phyloP scores from a whole-genome alignment of 1,140 invertebrate species.

The Cotesia typhae region DNA sequence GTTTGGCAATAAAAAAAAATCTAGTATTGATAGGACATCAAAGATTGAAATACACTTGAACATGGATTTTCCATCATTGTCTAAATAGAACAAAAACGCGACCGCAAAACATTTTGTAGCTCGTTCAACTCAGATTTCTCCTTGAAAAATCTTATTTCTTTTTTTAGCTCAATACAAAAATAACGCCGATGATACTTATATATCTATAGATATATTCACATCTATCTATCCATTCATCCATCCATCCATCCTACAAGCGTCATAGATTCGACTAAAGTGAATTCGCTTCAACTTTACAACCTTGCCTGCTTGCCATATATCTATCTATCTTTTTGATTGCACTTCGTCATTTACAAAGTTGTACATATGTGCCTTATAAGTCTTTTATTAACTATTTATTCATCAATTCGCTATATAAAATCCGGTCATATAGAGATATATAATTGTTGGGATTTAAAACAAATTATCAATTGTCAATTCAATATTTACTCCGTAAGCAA shows the following conservation, averaged over 20 bases:
- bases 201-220: neutral
- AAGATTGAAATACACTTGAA: slow-evolving; percentile 6
- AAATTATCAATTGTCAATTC: slow-evolving; percentile 15
- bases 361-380: neutral
- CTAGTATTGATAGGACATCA: neutral
- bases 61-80: neutral
- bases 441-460: slow-evolving; percentile 16
- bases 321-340: slow-evolving; percentile 10
- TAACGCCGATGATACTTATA: neutral
- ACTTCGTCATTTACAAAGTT: neutral
- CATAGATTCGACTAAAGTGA: slow-evolving; percentile 14
- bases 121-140: slow-evolving; percentile 19
- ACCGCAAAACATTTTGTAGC: neutral
- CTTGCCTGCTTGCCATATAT: neutral
- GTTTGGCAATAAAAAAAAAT: neutral
- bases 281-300: slow-evolving; percentile 1
- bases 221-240: slow-evolving; percentile 2
- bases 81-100: slow-evolving; percentile 16
- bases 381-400: neutral
- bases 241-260: slow-evolving; percentile 9
- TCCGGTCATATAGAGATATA: neutral
- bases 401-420: slow-evolving; percentile 24
- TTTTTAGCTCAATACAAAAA: slow-evolving; percentile 14
- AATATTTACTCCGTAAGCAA: neutral
- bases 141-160: slow-evolving; percentile 14